These are phyloP conservation scores for Cuniculus paca DNA, from an alignment of 2,797 vertebrate genomes.

Conservation along the genomic window DNA sequence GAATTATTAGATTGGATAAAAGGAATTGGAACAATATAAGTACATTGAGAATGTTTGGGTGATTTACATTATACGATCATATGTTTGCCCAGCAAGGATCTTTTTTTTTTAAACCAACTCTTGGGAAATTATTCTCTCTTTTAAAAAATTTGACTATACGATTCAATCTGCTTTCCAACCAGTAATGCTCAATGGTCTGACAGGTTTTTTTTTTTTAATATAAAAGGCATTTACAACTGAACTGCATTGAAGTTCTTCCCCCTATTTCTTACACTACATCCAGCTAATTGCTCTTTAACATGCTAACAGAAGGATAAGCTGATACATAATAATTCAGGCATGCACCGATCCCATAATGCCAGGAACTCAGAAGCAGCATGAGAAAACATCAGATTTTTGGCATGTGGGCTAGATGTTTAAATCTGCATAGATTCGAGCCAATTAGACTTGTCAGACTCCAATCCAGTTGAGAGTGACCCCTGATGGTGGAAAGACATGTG, in stretches of 20 bases:
- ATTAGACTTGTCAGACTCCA: slow-evolving; percentile 85
- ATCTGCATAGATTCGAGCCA: slow-evolving; percentile 85
- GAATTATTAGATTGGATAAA: slow-evolving; percentile 27
- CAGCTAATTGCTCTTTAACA: slow-evolving; percentile 84
- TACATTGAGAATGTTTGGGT: slow-evolving; percentile 75
- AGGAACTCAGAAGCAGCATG: slow-evolving; percentile 84
- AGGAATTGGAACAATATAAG: slow-evolving; percentile 39
- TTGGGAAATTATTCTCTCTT: slow-evolving; percentile 80
- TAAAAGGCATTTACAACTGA: slow-evolving; percentile 85
- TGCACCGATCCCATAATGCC: slow-evolving; percentile 78
- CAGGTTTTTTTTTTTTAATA: slow-evolving; percentile 77
- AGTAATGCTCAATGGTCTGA: slow-evolving; percentile 83
- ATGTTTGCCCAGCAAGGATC: slow-evolving; percentile 80
- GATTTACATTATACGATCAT: slow-evolving; percentile 75
- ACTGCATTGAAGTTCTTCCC: slow-evolving; percentile 77
- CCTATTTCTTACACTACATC: slow-evolving; percentile 81
- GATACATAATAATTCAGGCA: slow-evolving; percentile 79
- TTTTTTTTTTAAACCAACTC: slow-evolving; percentile 70
- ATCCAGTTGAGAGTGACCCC: slow-evolving; percentile 84
- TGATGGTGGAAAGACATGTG: slow-evolving; percentile 82
- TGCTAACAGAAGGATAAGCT: slow-evolving; percentile 80
- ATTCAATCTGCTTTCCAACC: slow-evolving; percentile 84
- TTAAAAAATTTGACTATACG: slow-evolving; percentile 75
- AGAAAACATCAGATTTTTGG: slow-evolving; percentile 83
- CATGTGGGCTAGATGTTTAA: slow-evolving; percentile 83